These are phyloP conservation scores for Cynopterus brachyotis DNA, from an alignment of 2,113 vertebrate genomes.

Conservation along the genomic window DNA sequence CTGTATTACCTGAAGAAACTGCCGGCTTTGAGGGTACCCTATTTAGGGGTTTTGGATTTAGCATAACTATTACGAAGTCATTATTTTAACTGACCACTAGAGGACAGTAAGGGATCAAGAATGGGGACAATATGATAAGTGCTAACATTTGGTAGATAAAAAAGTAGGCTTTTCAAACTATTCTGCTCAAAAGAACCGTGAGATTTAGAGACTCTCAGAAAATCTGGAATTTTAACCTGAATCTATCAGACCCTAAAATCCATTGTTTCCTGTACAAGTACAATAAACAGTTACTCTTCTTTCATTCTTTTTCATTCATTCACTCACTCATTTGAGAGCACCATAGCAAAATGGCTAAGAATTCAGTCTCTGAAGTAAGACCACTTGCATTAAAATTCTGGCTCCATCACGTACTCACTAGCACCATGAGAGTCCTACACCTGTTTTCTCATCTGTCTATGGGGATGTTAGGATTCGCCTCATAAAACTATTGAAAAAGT, in stretches of 20 bases:
- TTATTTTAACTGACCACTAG: conserved; percentile 70
- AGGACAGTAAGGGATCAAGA: conserved; percentile 74
- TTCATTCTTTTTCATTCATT: background rate
- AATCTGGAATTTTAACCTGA: background rate
- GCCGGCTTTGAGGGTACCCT: background rate
- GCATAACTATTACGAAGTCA: background rate
- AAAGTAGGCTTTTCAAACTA: background rate
- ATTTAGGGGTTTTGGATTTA: background rate
- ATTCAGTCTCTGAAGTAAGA: background rate
- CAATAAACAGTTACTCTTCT: background rate
- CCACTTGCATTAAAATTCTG: background rate
- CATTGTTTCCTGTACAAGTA: background rate
- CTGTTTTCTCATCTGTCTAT: background rate
- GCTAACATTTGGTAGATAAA: background rate
- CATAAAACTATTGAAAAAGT: background rate
- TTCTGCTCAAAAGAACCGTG: background rate
- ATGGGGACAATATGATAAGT: background rate
- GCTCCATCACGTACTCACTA: background rate
- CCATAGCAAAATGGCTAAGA: background rate
- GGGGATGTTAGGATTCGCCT: background rate
- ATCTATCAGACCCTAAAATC: background rate
- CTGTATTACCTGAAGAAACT: background rate
- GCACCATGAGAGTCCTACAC: background rate
- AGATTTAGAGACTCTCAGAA: background rate
- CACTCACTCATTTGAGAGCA: background rate